Evolutionary conservation across 2,888 invertebrate species (phyloP).

Genomic region (Chloroclysta siterata): DNA sequence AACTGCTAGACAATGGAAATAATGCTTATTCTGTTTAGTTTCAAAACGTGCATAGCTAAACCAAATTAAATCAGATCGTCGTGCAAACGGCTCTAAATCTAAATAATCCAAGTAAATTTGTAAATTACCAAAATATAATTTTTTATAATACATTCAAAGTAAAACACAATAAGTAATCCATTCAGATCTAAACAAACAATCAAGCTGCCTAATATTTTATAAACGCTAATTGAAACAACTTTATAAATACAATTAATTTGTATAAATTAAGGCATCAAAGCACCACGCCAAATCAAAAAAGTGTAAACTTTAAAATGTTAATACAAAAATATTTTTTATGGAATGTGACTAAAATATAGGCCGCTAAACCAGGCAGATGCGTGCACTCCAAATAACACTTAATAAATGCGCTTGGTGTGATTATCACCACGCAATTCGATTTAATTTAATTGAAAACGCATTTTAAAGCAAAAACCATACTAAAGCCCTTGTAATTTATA

Average conservation of each 20-base stretch:
- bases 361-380: conserved; percentile 28
- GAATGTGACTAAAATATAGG: conserved; percentile 57
- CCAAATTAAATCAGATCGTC: too few relatives aligned
- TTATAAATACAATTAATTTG: not conserved
- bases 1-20: too few relatives aligned
- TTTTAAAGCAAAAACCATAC: not conserved
- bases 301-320: conserved; percentile 44
- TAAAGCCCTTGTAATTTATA: too few relatives aligned
- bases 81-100: not conserved
- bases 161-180: conserved; percentile 39
- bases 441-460: not conserved
- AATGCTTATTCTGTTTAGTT: too few relatives aligned
- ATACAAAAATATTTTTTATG: conserved; percentile 55
- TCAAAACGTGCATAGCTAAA: too few relatives aligned
- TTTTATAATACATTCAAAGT: conserved; percentile 33
- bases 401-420: conserved; percentile 2
- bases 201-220: conserved; percentile 30
- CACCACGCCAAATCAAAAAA: conserved; percentile 43
- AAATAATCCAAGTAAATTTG: conserved; percentile 5
- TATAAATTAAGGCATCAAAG: conserved; percentile 40
- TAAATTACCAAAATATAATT: conserved; percentile 33
- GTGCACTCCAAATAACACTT: conserved; percentile 1
- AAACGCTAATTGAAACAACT: conserved; percentile 9
- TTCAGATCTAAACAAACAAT: conserved; percentile 59
- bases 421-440: conserved; percentile 17